A percentile compares a stretch with the other conserved stretches of the same genome.
phyloP scores from a whole-genome alignment of 1,140 invertebrate species.

The Caenorhabditis brenneri region DNA sequence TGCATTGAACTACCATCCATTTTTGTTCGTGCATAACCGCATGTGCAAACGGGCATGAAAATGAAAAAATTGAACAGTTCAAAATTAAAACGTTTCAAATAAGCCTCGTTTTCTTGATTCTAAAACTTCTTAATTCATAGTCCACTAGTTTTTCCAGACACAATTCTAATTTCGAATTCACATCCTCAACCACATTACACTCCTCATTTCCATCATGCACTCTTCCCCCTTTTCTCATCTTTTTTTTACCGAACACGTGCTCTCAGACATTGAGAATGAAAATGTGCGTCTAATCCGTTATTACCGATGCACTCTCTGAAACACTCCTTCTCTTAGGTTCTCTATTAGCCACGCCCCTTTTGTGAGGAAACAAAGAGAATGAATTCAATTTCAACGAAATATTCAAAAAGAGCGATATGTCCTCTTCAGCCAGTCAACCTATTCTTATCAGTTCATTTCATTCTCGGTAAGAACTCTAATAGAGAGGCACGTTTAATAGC shows the following conservation, averaged over 20 bases:
- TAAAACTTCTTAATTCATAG: background rate
- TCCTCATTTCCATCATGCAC: background rate
- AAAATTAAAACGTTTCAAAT: background rate
- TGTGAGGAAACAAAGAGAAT: background rate
- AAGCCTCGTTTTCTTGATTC: background rate
- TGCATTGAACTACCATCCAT: no score
- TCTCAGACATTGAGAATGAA: background rate
- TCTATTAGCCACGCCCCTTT: background rate
- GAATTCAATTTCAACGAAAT: background rate
- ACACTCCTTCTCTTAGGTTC: background rate
- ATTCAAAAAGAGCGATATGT: background rate
- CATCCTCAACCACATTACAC: no score
- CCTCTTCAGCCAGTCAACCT: background rate
- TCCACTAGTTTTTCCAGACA: background rate
- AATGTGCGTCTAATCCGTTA: background rate
- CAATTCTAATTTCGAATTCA: background rate
- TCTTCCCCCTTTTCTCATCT: no score
- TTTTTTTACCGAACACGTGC: no score
- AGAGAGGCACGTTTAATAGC: no score
- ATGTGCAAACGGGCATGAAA: no score
- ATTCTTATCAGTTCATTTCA: background rate
- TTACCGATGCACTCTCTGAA: background rate
- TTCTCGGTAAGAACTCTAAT: background rate
- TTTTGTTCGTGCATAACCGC: no score
- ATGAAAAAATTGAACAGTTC: no score